These are phyloP conservation scores for Drosophila demipolita DNA, from an alignment of 2,888 invertebrate genomes.

Conservation along the genomic window DNA sequence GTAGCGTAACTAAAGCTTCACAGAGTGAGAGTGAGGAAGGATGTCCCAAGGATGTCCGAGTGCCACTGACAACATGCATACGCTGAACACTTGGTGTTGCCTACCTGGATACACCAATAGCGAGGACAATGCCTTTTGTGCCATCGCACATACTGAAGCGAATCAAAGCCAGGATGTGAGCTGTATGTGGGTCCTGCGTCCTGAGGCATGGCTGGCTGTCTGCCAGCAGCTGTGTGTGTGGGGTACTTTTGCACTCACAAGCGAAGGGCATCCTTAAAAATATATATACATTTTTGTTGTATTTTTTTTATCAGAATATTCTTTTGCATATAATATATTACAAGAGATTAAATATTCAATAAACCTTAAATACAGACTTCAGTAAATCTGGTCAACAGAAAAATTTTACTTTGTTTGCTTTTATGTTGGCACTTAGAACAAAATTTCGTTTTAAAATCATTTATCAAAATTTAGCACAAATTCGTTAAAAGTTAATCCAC, in stretches of 20 bases:
- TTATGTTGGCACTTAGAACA: background rate
- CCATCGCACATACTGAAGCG: slow-evolving; percentile 31
- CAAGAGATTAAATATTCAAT: background rate
- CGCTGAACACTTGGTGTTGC: slow-evolving; percentile 19
- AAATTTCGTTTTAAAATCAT: background rate
- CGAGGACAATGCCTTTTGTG: slow-evolving; percentile 64
- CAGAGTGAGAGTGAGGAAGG: slow-evolving; percentile 29
- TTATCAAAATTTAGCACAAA: background rate
- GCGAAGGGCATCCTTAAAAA: slow-evolving; percentile 10
- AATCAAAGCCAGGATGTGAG: slow-evolving; percentile 56
- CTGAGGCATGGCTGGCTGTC: slow-evolving; percentile 5
- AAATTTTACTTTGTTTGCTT: background rate
- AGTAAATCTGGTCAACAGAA: background rate
- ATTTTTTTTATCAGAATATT: background rate
- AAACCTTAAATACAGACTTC: background rate
- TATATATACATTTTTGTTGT: background rate
- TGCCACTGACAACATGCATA: slow-evolving; percentile 43
- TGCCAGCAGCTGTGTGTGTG: slow-evolving; percentile 28
- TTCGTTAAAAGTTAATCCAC: background rate
- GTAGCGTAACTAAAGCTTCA: slow-evolving; percentile 75
- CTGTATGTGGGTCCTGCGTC: slow-evolving; percentile 41
- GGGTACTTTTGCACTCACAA: slow-evolving; percentile 2
- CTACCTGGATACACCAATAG: slow-evolving; percentile 55
- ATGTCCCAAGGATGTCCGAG: slow-evolving; percentile 49
- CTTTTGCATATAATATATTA: background rate